Conservation (phyloP, 2,888 invertebrate species). For the Leucophora obtusa region DNA sequence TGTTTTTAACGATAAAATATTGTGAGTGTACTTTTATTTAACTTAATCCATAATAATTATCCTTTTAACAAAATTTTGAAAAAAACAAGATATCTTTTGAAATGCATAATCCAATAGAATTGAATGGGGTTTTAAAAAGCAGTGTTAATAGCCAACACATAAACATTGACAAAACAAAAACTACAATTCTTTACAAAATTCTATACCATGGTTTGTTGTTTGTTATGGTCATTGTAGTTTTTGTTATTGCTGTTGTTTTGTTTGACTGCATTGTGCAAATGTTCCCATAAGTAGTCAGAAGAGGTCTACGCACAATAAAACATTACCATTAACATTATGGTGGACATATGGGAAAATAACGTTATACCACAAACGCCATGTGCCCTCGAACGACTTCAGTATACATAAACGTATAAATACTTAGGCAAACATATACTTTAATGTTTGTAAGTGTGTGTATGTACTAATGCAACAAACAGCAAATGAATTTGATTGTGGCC, state of each 20-base stretch:
- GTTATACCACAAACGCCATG: constrained; percentile 8
- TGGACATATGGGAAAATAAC: constrained; percentile 41
- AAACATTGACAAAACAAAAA: constrained; percentile 28
- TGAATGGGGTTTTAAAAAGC: constrained; percentile 15
- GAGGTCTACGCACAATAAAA: constrained; percentile 50
- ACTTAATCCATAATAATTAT: too few species aligned
- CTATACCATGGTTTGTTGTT: background rate
- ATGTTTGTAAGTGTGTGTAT: too few species aligned
- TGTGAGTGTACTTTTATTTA: too few species aligned
- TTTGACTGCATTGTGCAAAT: constrained; percentile 33
- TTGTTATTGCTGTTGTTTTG: constrained; percentile 3
- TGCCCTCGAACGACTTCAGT: constrained; percentile 1
- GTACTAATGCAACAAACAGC: background rate
- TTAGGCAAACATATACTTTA: background rate
- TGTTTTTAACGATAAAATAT: too few species aligned
- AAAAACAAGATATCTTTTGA: too few species aligned
- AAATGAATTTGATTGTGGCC: constrained; percentile 47
- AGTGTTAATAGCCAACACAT: constrained; percentile 31
- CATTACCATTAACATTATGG: constrained; percentile 47
- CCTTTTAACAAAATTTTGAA: too few species aligned
- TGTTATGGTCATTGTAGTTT: background rate
- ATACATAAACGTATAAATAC: background rate
- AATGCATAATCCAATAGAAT: background rate
- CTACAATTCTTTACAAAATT: background rate
- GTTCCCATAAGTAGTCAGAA: constrained; percentile 29